Base-by-base conservation (phyloP, 2,888 invertebrate genomes). In the Lottia scabra region DNA sequence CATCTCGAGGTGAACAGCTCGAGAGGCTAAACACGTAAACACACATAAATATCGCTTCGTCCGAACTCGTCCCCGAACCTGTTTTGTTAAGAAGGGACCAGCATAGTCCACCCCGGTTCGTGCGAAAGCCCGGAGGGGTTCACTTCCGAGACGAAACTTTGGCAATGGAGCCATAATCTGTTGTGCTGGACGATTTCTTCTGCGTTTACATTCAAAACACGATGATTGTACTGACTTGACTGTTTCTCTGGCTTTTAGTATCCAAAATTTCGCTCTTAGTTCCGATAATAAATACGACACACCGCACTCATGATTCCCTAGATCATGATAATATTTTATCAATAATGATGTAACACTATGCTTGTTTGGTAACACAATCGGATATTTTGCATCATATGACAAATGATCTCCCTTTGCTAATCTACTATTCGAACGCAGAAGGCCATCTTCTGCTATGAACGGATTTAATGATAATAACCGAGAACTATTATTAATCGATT, bases 11-110 rank as follows among this genome's bases (percentile, higher is more conserved):
- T 73, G 73, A 19, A 73, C 44, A 15, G 63, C 64, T 19, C 69
- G 65, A 8, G 45, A 63, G 13, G 56, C n/a, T 38, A 70, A 15
- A 62, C 73, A 73, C 5, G 68, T 70, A 46, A 73, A 73, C 6
- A 73, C 26, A 43, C 69, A 68, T 30, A 46, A 45, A 48, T 56
- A 73, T 65, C 65, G 15, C 62, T 73, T 73, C n/a, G n/a, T n/a
- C n/a, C n/a, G n/a, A 10, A 43, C 62, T n/a, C 15, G 44, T 19
- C 65, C 27, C 19, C 65, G 30, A 30, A 67, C 19, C 2, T 19
- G 62, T 66, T 70, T 70, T 48, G 65, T 46, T 12, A 45, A 10
- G 46, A 70, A 43, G 16, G 71, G 71, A n/a, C 71, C 71, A 19
- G n/a, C 48, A 38, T 67, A 71, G 38, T 71, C 67, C 3, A 71